Conservation (phyloP, 2,113 vertebrate genomes). For the Ochotona curzoniae region DNA sequence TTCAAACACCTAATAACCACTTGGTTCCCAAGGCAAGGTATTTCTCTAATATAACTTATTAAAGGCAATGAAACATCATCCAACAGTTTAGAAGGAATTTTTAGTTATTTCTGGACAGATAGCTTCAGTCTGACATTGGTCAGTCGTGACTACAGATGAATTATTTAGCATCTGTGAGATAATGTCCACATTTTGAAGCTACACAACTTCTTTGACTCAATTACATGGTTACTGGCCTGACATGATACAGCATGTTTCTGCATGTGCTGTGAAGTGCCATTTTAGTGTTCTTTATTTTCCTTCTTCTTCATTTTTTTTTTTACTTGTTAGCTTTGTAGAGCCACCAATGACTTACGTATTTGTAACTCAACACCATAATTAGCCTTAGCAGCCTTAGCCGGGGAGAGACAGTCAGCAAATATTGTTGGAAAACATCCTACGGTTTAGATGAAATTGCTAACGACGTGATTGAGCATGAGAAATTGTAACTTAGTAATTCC, state of each 20-base stretch:
- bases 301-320: no score
- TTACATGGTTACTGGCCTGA: background rate
- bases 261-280: background rate
- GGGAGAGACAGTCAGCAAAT: background rate
- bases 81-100: conserved; percentile 24
- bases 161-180: background rate
- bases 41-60: conserved; percentile 52
- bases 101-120: conserved; percentile 11
- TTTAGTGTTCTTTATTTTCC: background rate
- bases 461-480: conserved; percentile 32
- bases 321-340: no score
- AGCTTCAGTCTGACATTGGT: background rate
- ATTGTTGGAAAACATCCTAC: conserved; percentile 58
- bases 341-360: background rate
- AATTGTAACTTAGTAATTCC: conserved; percentile 20
- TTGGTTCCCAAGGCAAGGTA: background rate
- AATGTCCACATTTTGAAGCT: background rate
- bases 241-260: background rate
- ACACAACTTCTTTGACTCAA: background rate
- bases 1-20: background rate
- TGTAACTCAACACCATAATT: conserved; percentile 44
- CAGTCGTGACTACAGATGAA: background rate
- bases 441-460: conserved; percentile 43
- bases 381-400: background rate
- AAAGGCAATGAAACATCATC: background rate